Percentiles rank a stretch among this genome's conserved stretches.
Evolutionary conservation across 2,113 vertebrate species (phyloP).

Genomic region (Smithornis capensis): DNA sequence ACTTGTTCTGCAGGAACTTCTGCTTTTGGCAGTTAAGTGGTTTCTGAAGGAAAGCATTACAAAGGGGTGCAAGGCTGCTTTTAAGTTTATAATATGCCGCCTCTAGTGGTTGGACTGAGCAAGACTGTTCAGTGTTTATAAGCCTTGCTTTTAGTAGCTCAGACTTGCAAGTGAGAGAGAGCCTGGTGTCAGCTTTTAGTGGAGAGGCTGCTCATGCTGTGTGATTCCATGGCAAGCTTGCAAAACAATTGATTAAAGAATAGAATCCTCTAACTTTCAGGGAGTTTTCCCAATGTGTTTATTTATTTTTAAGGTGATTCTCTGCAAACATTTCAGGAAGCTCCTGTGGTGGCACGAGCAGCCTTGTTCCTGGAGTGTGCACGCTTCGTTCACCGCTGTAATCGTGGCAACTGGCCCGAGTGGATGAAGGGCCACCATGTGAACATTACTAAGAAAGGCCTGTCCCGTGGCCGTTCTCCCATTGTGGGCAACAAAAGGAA

Average conservation of each 20-base stretch:
- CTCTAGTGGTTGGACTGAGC: neutral
- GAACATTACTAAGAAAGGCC: slow-evolving; percentile 93
- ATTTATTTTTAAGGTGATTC: neutral
- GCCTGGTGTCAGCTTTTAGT: neutral
- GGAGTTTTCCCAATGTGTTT: neutral
- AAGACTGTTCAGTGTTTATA: neutral
- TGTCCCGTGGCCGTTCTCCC: slow-evolving; percentile 93
- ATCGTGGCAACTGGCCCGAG: slow-evolving; percentile 97
- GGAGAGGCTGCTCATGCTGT: neutral
- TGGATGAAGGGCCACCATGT: slow-evolving; percentile 99
- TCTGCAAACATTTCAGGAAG: slow-evolving; percentile 79
- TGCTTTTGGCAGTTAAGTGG: neutral
- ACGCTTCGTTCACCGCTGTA: slow-evolving; percentile 95
- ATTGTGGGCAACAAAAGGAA: slow-evolving; percentile 95
- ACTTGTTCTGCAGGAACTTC: neutral
- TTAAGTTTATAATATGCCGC: neutral
- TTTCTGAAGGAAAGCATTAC: neutral
- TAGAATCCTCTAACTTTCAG: neutral
- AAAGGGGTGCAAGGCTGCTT: neutral
- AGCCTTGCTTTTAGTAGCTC: neutral
- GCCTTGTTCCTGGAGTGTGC: slow-evolving; percentile 96
- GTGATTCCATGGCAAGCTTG: neutral
- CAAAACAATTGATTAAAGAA: neutral
- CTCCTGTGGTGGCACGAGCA: slow-evolving; percentile 92
- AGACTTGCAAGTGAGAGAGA: neutral